Conservation (phyloP, 37 sponge, comb jelly and placozoan genomes). For the Lycopodina hypogea region DNA sequence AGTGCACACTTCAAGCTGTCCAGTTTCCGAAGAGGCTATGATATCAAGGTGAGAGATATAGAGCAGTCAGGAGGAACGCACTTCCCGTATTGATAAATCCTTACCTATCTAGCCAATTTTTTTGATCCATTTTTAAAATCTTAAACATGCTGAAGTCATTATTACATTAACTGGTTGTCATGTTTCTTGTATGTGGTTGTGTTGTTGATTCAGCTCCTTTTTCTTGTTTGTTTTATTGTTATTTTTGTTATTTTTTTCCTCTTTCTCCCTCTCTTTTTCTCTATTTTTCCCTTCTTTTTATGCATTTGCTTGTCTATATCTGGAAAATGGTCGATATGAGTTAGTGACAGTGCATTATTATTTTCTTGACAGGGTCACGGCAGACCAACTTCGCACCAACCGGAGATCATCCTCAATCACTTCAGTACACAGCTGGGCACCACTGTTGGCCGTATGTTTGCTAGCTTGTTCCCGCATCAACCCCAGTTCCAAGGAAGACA, state of each 20-base stretch:
- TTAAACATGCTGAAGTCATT: too few species aligned
- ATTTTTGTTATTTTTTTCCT: too few species aligned
- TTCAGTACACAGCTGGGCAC: conserved; percentile 93
- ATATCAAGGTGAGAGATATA: conserved; percentile 67
- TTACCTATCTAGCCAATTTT: neutral
- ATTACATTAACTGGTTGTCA: too few species aligned
- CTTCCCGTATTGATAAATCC: too few species aligned
- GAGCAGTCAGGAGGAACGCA: neutral
- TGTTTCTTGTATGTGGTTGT: too few species aligned
- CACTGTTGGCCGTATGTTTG: conserved; percentile 92
- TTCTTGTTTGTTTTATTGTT: too few species aligned
- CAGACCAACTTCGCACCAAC: conserved; percentile 67
- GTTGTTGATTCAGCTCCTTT: too few species aligned
- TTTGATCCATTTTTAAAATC: neutral
- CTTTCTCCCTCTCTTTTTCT: too few species aligned
- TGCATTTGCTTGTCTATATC: too few species aligned
- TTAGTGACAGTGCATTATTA: too few species aligned
- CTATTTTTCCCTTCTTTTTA: too few species aligned
- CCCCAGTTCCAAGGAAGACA: conserved; percentile 94
- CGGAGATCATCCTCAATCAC: conserved; percentile 95
- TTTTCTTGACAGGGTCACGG: conserved; percentile 77
- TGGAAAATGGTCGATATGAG: too few species aligned
- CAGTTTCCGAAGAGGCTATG: conserved; percentile 65
- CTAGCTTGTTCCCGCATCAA: conserved; percentile 82
- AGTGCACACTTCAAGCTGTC: conserved; percentile 95